These are phyloP conservation scores for Otocyon megalotis DNA, from an alignment of 2,113 vertebrate genomes.

Conservation along the genomic window DNA sequence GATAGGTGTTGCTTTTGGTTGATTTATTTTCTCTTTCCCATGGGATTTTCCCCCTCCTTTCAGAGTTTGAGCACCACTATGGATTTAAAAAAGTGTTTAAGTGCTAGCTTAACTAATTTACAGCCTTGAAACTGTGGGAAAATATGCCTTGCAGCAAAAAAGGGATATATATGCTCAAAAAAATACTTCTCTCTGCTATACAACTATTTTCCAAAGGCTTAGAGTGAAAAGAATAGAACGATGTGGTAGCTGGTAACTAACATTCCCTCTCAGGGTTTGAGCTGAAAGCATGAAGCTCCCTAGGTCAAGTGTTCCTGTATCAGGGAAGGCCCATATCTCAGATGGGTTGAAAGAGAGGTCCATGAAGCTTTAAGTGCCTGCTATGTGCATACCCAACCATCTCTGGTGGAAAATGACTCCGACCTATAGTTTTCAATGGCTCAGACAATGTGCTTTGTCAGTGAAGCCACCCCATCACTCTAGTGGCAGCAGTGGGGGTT, in stretches of 20 bases:
- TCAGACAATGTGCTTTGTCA: background rate
- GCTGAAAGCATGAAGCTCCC: background rate
- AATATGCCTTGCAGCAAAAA: constrained; percentile 40
- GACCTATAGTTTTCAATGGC: background rate
- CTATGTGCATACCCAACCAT: rapidly evolving
- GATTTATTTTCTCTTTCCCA: background rate
- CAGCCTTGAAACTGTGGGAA: background rate
- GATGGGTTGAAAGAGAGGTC: background rate
- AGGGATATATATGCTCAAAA: background rate
- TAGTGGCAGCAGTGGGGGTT: background rate
- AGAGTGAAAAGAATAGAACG: background rate
- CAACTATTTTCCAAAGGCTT: background rate
- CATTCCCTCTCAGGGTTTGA: background rate
- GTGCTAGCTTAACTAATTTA: constrained; percentile 57
- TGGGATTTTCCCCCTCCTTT: constrained; percentile 34
- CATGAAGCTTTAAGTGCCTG: background rate
- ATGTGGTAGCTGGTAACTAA: background rate
- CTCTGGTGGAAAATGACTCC: background rate
- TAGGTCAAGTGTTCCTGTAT: background rate
- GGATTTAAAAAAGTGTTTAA: constrained; percentile 20
- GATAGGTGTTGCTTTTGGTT: background rate
- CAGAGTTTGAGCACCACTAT: background rate
- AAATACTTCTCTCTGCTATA: constrained; percentile 32
- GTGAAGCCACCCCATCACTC: background rate
- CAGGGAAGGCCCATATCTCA: background rate